These are phyloP conservation scores for Brachionus calyciflorus DNA, from an alignment of 1,140 invertebrate genomes.

Conservation along the genomic window DNA sequence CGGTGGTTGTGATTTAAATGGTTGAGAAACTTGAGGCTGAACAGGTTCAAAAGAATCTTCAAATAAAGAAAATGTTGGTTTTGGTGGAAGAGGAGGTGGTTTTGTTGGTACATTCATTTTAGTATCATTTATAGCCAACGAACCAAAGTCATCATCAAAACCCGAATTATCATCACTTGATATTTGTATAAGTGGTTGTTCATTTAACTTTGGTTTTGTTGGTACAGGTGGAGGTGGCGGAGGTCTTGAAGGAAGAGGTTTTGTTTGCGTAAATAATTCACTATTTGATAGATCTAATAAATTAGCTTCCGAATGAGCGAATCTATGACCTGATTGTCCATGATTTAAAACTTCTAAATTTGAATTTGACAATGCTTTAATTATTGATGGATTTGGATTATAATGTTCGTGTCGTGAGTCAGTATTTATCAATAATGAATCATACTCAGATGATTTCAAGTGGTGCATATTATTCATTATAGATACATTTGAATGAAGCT, in stretches of 20 bases:
- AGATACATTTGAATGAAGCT: conserved; percentile 13
- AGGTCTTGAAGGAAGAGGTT: background rate
- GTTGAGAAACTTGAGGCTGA: background rate
- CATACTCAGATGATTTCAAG: background rate
- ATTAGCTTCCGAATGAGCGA: background rate
- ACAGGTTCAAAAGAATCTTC: background rate
- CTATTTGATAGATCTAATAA: background rate
- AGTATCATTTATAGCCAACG: background rate
- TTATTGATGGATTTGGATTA: conserved; percentile 15
- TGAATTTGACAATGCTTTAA: conserved; percentile 24
- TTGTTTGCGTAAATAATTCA: background rate
- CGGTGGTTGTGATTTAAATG: background rate
- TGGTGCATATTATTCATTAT: conserved; percentile 13
- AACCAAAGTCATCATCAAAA: background rate
- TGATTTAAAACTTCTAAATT: background rate
- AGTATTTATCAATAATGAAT: background rate
- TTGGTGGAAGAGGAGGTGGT: conserved; percentile 36
- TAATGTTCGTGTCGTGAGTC: background rate
- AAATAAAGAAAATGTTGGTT: conserved; percentile 14
- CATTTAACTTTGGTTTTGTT: background rate
- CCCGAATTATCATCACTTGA: background rate
- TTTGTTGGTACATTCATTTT: background rate
- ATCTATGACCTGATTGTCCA: background rate
- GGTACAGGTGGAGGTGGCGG: conserved; percentile 31
- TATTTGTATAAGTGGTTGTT: conserved; percentile 29